Base-by-base conservation (phyloP, 2,888 invertebrate species). In the Luperina testacea region DNA sequence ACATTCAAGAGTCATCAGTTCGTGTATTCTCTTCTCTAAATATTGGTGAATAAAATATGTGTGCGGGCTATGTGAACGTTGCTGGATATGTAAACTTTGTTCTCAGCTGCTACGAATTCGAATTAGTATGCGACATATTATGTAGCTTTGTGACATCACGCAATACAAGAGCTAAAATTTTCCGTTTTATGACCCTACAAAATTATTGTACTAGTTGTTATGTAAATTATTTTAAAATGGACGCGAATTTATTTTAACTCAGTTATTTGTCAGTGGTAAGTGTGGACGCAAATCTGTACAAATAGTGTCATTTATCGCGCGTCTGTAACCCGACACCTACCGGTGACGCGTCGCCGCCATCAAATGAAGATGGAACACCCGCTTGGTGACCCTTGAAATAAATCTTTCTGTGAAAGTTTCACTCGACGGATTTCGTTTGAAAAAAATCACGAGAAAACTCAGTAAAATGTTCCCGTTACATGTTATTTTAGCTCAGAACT, bases 291-390 rank as follows among this genome's bases (percentile, higher is more conserved):
- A 92, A 92, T 92, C 92, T 90, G 90, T 91, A 92, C 90, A 92
- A 92, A 93, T 92, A 88, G 93, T 89, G 90, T 86, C 83, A 92
- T 92, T 90, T 87, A 90, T 92, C 88, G 90, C 82, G 84, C 87
- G 84, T 80, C 84, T 78, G 83, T 86, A 84, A 72, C 87, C 74
- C 80, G 82, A 68, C 84, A 85, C 59, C 73, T 84, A 82, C 80
- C 88, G 91, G 82, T 86, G 90, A 84, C 90, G 90, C 86, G 87
- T 76, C 78, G 77, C 82, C 82, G 84, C 86, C 90, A 83, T 87
- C 87, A 90, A 91, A 92, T 93, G 92, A 93, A 93, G 92, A 93
- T 89, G 83, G 88, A 92, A 87, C 83, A 76, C 84, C 87, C 87
- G 86, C 89, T 91, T 88, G 87, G 80, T 87, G 86, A 88, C 88